These are phyloP conservation scores for Tachysurus vachellii DNA, from an alignment of 2,113 vertebrate species.

Conservation along the genomic window DNA sequence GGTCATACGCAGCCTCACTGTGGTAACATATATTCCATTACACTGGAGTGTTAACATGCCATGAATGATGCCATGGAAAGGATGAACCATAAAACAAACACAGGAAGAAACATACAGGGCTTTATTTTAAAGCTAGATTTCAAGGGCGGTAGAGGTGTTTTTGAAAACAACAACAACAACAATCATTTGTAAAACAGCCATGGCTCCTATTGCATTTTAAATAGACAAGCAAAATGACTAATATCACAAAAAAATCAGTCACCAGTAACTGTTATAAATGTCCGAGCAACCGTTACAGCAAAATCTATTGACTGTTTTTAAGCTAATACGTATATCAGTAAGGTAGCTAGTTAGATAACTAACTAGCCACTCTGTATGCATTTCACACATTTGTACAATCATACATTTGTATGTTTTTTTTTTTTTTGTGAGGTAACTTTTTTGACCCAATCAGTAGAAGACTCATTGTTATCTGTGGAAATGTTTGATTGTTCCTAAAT, in stretches of 20 bases:
- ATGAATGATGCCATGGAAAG: constrained; percentile 2
- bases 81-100: constrained; percentile 6
- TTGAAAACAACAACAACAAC: not conserved
- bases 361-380: not conserved
- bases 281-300: not conserved
- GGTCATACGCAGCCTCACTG: constrained; percentile 77
- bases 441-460: not conserved
- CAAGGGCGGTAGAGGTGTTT: not conserved
- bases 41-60: constrained; percentile 7
- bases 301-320: not conserved
- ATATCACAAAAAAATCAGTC: not conserved
- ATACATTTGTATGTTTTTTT: not conserved
- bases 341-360: not conserved
- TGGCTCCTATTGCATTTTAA: not conserved
- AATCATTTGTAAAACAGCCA: not conserved
- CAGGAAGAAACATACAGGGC: not conserved
- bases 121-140: not conserved
- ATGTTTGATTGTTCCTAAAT: too few relatives aligned
- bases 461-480: not conserved
- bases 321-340: not conserved
- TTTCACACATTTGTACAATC: not conserved
- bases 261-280: not conserved
- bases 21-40: constrained; percentile 65
- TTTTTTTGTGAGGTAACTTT: not conserved
- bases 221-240: not conserved